phyloP scores from a whole-genome alignment of 2,888 invertebrate genomes.

The Xanthia icteritia region DNA sequence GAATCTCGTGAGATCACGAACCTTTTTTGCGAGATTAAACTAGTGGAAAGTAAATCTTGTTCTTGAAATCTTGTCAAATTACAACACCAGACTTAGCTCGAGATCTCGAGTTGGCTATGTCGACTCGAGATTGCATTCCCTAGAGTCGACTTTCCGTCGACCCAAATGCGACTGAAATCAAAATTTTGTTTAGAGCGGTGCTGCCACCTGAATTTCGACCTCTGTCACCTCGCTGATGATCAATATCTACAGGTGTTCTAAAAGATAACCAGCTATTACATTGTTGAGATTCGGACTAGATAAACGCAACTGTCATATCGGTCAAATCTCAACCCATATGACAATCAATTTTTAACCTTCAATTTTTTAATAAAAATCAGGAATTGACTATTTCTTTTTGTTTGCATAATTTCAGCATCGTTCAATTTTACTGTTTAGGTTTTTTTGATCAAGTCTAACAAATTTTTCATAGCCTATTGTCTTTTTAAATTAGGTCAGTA shows the following conservation, averaged over 20 bases:
- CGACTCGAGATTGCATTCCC: not conserved
- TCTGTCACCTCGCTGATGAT: not conserved
- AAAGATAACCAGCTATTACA: not conserved
- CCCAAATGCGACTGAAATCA: not conserved
- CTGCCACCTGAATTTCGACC: not conserved
- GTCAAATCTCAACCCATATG: too few species aligned
- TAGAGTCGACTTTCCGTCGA: not conserved
- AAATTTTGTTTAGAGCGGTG: too few species aligned
- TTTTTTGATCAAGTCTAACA: not conserved
- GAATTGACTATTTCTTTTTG: not conserved
- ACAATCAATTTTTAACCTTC: too few species aligned
- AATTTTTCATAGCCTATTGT: not conserved
- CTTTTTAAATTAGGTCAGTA: constrained; percentile 26
- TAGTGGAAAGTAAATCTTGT: not conserved
- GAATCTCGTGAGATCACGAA: not conserved
- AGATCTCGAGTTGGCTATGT: not conserved
- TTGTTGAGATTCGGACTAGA: not conserved
- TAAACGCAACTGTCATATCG: too few species aligned
- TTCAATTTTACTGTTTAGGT: not conserved
- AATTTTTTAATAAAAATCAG: not conserved
- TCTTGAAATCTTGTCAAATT: not conserved
- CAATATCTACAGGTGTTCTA: not conserved
- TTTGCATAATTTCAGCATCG: not conserved
- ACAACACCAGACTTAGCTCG: not conserved
- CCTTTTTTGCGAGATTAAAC: not conserved